Conservation (phyloP, 2,888 invertebrate species). For the Digitonthophagus gazella region DNA sequence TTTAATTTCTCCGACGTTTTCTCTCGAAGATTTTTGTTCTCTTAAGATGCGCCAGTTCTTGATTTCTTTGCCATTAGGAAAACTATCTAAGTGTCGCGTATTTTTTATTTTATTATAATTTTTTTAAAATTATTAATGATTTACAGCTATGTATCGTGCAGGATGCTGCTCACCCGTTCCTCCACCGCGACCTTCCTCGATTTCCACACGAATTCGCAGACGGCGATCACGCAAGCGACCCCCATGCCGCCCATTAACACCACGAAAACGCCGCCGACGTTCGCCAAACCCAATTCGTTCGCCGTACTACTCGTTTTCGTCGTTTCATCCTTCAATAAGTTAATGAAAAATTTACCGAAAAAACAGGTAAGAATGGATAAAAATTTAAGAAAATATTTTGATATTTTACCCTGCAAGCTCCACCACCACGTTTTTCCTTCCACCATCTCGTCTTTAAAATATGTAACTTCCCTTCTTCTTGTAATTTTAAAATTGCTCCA, state of each 20-base stretch:
- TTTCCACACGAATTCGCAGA: constrained; percentile 96
- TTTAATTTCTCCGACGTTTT: neutral
- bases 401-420: constrained; percentile 69
- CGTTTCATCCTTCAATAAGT: constrained; percentile 67
- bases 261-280: constrained; percentile 96
- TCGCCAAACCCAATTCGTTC: constrained; percentile 88
- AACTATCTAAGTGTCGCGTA: constrained; percentile 32
- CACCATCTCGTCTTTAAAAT: constrained; percentile 96
- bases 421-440: constrained; percentile 90
- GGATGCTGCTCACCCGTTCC: constrained; percentile 74
- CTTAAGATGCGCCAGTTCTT: neutral
- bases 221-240: constrained; percentile 87
- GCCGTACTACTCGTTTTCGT: constrained; percentile 83
- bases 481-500: constrained; percentile 89
- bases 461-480: constrained; percentile 92
- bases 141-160: constrained; percentile 54
- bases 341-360: neutral
- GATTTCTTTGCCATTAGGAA: neutral
- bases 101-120: too few species aligned
- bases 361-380: neutral
- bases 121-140: neutral
- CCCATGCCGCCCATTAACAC: constrained; percentile 91
- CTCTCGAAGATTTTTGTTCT: neutral
- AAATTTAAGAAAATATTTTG: neutral
- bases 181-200: constrained; percentile 88